Evolutionary conservation across 2,113 vertebrate genomes (phyloP).

Genomic region (Melanerpes formicivorus): DNA sequence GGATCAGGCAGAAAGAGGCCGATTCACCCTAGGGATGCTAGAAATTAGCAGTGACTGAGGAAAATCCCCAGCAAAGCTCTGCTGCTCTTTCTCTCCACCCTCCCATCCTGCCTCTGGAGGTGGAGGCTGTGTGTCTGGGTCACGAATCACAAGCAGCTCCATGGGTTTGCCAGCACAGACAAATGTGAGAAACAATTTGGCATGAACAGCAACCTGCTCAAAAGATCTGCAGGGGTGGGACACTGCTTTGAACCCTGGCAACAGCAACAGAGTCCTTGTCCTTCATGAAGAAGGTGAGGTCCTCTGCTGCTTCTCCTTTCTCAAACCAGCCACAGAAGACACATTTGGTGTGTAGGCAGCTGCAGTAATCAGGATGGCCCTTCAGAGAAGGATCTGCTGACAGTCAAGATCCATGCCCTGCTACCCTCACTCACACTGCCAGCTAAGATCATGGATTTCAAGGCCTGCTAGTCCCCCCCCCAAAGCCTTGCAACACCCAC

Average conservation of each 20-base stretch:
- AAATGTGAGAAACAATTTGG: background rate
- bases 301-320: background rate
- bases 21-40: background rate
- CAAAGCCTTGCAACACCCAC: background rate
- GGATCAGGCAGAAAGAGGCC: background rate
- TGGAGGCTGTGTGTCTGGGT: background rate
- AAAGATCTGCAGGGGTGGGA: background rate
- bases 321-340: background rate
- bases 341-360: background rate
- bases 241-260: fast-evolving
- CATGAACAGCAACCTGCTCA: background rate
- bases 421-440: fast-evolving
- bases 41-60: background rate
- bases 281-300: fast-evolving
- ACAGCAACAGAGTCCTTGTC: fast-evolving
- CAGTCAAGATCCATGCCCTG: fast-evolving
- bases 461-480: background rate
- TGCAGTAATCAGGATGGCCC: background rate
- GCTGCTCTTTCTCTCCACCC: background rate
- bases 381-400: background rate
- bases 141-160: background rate
- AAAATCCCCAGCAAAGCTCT: background rate
- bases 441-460: background rate
- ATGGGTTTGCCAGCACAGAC: background rate
- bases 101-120: background rate